phyloP scores from a whole-genome alignment of 2,888 invertebrate species.

The Rosalia funebris region DNA sequence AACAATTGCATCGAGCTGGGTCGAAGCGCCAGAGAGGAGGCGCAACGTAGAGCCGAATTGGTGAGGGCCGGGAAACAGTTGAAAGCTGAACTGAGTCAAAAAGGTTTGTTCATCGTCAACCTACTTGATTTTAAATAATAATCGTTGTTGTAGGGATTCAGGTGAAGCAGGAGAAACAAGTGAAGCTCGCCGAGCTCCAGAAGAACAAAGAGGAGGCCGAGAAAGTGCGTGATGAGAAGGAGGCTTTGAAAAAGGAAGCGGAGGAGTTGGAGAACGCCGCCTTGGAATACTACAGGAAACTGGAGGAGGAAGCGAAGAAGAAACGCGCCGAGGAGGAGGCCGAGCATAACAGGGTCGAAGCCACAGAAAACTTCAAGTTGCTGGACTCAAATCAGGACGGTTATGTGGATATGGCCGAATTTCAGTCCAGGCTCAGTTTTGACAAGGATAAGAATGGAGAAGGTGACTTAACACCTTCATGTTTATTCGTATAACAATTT shows the following conservation, averaged over 20 bases:
- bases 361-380: slow-evolving; percentile 77
- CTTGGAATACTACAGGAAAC: slow-evolving; percentile 75
- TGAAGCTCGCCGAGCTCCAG: slow-evolving; percentile 76
- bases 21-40: slow-evolving; percentile 77
- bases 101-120: slow-evolving; percentile 68
- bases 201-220: slow-evolving; percentile 83
- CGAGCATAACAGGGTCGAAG: slow-evolving; percentile 70
- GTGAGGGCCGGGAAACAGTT: slow-evolving; percentile 82
- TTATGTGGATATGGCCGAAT: slow-evolving; percentile 74
- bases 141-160: slow-evolving; percentile 68
- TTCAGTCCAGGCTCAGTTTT: slow-evolving; percentile 79
- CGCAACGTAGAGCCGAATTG: slow-evolving; percentile 77
- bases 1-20: slow-evolving; percentile 87
- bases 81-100: slow-evolving; percentile 77
- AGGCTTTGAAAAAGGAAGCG: slow-evolving; percentile 74
- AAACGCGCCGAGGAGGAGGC: slow-evolving; percentile 70
- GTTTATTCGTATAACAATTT: background rate
- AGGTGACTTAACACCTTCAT: slow-evolving; percentile 45
- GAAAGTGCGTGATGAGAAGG: slow-evolving; percentile 79
- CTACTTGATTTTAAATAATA: too few species aligned
- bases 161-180: slow-evolving; percentile 78
- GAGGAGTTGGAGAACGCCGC: slow-evolving; percentile 81
- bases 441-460: slow-evolving; percentile 91
- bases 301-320: slow-evolving; percentile 73
- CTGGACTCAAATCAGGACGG: slow-evolving; percentile 87